Percentiles rank a stretch among this genome's conserved stretches.
phyloP scores from a whole-genome alignment of 2,113 vertebrate species.

The Herpetotheres cachinnans region DNA sequence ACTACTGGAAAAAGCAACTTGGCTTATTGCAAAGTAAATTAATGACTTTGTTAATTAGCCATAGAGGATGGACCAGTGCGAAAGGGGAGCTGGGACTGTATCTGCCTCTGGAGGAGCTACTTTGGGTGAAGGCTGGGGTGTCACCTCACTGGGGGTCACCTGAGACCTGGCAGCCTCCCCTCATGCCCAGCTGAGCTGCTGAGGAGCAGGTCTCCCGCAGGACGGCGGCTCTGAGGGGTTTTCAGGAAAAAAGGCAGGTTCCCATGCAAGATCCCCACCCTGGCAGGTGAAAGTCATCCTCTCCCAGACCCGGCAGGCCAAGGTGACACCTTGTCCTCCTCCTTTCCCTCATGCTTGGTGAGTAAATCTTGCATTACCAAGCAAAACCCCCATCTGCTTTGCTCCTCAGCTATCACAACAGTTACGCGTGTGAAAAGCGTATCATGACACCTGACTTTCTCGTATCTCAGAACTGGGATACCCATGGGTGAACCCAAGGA shows the following conservation, averaged over 20 bases:
- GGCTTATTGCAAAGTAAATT: neutral
- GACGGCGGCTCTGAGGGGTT: neutral
- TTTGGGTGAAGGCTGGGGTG: neutral
- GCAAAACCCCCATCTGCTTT: neutral
- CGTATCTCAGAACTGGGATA: neutral
- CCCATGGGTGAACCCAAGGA: neutral
- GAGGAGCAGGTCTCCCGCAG: neutral
- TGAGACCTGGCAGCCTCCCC: neutral
- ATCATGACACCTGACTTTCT: neutral
- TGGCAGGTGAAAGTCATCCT: neutral
- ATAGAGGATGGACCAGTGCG: neutral
- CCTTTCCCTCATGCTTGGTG: neutral
- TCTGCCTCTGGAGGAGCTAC: neutral
- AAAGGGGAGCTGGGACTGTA: neutral
- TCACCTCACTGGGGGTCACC: neutral
- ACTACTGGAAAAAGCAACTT: neutral
- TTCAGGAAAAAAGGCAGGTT: neutral
- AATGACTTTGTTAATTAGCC: neutral
- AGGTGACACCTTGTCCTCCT: neutral
- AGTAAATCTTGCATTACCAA: neutral
- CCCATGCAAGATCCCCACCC: neutral
- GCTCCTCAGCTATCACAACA: neutral
- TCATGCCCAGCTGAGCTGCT: neutral
- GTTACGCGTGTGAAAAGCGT: neutral
- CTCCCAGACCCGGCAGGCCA: neutral